A percentile compares a stretch with the other conserved stretches of the same genome.
These are phyloP conservation scores for Lasius fuliginosus DNA, from an alignment of 2,888 invertebrate genomes.

Conservation along the genomic window DNA sequence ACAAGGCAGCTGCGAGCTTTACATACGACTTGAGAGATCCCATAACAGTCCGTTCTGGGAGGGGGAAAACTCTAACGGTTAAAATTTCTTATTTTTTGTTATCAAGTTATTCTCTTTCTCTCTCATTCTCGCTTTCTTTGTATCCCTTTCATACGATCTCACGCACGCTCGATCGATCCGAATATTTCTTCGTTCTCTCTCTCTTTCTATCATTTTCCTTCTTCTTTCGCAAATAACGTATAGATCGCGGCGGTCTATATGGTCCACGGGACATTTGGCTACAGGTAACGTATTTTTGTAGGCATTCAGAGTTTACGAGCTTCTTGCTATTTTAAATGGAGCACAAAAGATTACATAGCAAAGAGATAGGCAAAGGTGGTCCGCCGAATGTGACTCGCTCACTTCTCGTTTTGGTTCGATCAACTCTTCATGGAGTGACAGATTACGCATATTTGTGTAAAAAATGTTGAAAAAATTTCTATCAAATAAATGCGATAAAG, in stretches of 20 bases:
- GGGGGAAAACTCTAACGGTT: constrained; percentile 31
- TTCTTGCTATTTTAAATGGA: constrained; percentile 69
- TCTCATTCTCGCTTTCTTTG: not conserved
- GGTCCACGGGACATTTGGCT: constrained; percentile 85
- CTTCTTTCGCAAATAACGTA: constrained; percentile 68
- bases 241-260: constrained; percentile 81
- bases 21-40: constrained; percentile 78
- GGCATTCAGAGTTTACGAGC: constrained; percentile 65
- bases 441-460: not conserved
- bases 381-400: constrained; percentile 64
- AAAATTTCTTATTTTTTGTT: constrained; percentile 47
- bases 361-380: constrained; percentile 58
- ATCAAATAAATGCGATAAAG: not conserved
- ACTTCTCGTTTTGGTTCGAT: not conserved
- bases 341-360: constrained; percentile 66
- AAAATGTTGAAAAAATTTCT: constrained; percentile 15
- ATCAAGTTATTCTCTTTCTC: constrained; percentile 19
- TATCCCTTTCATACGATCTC: constrained; percentile 39
- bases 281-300: constrained; percentile 79
- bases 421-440: not conserved
- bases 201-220: constrained; percentile 54
- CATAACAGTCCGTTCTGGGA: constrained; percentile 51
- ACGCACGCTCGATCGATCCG: constrained; percentile 47
- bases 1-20: constrained; percentile 85
- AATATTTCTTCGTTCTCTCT: constrained; percentile 41